A percentile compares a stretch with the other conserved stretches of the same genome.
Evolutionary conservation across 2,888 invertebrate species (phyloP).

Genomic region (Aphrophora alni): DNA sequence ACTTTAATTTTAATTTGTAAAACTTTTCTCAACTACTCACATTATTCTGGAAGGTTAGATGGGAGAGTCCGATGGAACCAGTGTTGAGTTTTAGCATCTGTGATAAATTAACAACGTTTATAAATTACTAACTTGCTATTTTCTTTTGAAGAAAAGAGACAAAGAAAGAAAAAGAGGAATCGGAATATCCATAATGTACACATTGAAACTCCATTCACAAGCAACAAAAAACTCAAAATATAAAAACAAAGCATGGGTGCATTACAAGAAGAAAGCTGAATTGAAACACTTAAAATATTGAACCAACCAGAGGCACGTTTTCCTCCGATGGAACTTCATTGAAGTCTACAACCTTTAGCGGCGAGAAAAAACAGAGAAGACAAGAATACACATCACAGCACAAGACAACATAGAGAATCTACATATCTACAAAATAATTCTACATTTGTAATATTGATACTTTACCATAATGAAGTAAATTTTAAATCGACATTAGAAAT

Average conservation of each 20-base stretch:
- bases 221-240: slow-evolving; percentile 25
- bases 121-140: not conserved
- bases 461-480: not conserved
- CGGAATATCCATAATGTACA: not conserved
- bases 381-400: slow-evolving; percentile 39
- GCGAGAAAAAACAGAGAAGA: slow-evolving; percentile 57
- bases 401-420: slow-evolving; percentile 23
- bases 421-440: not conserved
- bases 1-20: not conserved
- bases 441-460: not conserved
- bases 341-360: slow-evolving; percentile 72
- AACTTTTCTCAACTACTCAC: not conserved
- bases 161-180: not conserved
- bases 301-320: slow-evolving; percentile 84
- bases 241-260: slow-evolving; percentile 50
- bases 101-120: not conserved
- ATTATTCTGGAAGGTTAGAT: not conserved
- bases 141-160: not conserved
- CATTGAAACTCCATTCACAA: not conserved
- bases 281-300: slow-evolving; percentile 35
- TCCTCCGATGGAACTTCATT: slow-evolving; percentile 87
- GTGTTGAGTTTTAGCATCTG: slow-evolving; percentile 2
- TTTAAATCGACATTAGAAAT: not conserved
- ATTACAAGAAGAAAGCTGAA: slow-evolving; percentile 45
- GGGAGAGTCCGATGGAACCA: not conserved